Evolutionary conservation across 2,113 vertebrate genomes (phyloP).

Genomic region (Callopanchax toddi): DNA sequence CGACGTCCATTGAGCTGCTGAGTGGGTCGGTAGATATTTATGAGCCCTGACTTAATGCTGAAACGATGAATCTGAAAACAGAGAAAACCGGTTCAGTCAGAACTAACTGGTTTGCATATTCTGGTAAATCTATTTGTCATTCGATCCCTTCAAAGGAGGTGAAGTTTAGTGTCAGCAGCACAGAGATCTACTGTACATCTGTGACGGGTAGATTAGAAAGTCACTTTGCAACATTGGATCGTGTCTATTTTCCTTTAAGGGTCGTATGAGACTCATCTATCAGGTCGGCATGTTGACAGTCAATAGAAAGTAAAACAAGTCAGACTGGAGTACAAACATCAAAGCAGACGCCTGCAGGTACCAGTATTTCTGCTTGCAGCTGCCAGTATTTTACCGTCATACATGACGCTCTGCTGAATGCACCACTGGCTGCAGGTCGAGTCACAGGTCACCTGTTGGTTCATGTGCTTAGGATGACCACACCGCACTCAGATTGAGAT

Average conservation of each 20-base stretch:
- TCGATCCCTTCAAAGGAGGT: not conserved
- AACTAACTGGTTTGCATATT: not conserved
- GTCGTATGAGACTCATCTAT: not conserved
- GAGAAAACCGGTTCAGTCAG: not conserved
- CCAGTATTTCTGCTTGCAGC: not conserved
- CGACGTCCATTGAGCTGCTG: conserved; percentile 41
- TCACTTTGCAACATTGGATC: not conserved
- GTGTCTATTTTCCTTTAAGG: not conserved
- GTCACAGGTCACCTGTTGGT: not conserved
- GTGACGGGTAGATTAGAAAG: conserved; percentile 23
- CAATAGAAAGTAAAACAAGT: conserved; percentile 2
- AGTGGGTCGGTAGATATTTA: conserved; percentile 41
- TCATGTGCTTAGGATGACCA: not conserved
- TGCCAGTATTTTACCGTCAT: not conserved
- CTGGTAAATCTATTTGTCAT: not conserved
- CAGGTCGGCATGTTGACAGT: not conserved
- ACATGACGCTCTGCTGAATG: not conserved
- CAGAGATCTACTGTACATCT: not conserved
- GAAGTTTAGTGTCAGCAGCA: not conserved
- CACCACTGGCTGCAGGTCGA: not conserved
- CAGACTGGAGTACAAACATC: not conserved
- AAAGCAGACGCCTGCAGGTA: conserved; percentile 6
- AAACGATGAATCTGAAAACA: conserved; percentile 51
- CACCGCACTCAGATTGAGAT: not conserved
- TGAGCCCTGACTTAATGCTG: not conserved